Evolutionary conservation across 2,888 invertebrate genomes (phyloP).

Genomic region (Pseudoips prasinana): DNA sequence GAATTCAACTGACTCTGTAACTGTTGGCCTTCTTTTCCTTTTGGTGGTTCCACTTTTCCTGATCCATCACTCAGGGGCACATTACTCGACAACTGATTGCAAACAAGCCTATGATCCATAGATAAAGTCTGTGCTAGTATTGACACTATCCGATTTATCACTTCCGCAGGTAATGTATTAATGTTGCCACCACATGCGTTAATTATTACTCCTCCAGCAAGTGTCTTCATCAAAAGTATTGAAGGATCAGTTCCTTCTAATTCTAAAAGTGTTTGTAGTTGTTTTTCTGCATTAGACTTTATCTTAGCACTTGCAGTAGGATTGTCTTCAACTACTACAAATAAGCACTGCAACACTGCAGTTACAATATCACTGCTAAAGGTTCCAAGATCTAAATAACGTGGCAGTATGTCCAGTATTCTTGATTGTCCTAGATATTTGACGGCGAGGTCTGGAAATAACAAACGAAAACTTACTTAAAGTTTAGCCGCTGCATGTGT

Average conservation of each 20-base stretch:
- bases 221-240: slow-evolving; percentile 74
- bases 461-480: too few species aligned
- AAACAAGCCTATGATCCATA: slow-evolving; percentile 74
- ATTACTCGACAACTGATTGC: slow-evolving; percentile 73
- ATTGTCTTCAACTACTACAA: slow-evolving; percentile 88
- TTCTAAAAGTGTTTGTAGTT: slow-evolving; percentile 62
- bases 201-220: slow-evolving; percentile 82
- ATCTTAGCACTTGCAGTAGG: slow-evolving; percentile 77
- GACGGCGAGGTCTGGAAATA: slow-evolving; percentile 79
- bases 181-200: slow-evolving; percentile 75
- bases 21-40: slow-evolving; percentile 60
- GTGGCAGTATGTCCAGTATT: slow-evolving; percentile 81
- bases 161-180: slow-evolving; percentile 58
- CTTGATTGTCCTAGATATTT: slow-evolving; percentile 84
- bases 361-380: slow-evolving; percentile 82
- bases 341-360: slow-evolving; percentile 84
- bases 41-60: slow-evolving; percentile 51
- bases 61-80: slow-evolving; percentile 61
- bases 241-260: slow-evolving; percentile 65
- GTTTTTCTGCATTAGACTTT: slow-evolving; percentile 68
- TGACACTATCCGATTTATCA: slow-evolving; percentile 72
- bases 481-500: too few species aligned
- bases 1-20: slow-evolving; percentile 74
- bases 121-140: slow-evolving; percentile 77
- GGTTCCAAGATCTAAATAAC: slow-evolving; percentile 80